A percentile compares a stretch with the other conserved stretches of the same genome.
Conservation (phyloP, 2,888 invertebrate genomes). For the Tricholauxania praeusta region DNA sequence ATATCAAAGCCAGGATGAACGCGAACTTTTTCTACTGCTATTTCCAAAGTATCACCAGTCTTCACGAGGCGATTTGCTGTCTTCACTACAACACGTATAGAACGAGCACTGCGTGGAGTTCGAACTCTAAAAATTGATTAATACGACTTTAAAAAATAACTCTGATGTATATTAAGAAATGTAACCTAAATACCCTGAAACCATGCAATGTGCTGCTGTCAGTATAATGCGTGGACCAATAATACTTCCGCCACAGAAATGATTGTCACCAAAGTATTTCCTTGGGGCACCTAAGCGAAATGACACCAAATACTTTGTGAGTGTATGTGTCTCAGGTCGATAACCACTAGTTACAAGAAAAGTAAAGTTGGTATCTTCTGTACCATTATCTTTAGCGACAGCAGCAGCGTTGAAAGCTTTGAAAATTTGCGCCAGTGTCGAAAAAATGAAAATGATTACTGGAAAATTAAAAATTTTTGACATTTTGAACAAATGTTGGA, state of each 20-base stretch:
- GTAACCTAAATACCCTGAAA: background rate
- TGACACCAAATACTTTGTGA: conserved; percentile 38
- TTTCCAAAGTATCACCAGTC: conserved; percentile 8
- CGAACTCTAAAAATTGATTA: too few species aligned
- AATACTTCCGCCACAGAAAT: conserved; percentile 22
- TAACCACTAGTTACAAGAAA: conserved; percentile 38
- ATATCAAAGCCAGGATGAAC: background rate
- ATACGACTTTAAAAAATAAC: background rate
- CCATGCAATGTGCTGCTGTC: conserved; percentile 28
- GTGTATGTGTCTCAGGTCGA: conserved; percentile 13
- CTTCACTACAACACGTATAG: conserved; percentile 27
- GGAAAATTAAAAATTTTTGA: background rate
- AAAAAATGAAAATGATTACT: background rate
- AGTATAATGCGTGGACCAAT: background rate
- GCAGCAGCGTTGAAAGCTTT: background rate
- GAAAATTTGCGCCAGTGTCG: background rate
- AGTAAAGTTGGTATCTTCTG: conserved; percentile 2
- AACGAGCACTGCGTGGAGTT: background rate
- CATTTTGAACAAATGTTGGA: conserved; percentile 5
- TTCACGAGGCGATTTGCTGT: conserved; percentile 28
- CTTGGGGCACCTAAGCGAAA: background rate
- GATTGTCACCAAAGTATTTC: background rate
- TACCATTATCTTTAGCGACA: background rate
- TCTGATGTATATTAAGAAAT: too few species aligned
- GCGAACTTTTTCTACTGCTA: conserved; percentile 18